These are phyloP conservation scores for Gorsachius goisagi DNA, from an alignment of 2,113 vertebrate species.

Conservation along the genomic window DNA sequence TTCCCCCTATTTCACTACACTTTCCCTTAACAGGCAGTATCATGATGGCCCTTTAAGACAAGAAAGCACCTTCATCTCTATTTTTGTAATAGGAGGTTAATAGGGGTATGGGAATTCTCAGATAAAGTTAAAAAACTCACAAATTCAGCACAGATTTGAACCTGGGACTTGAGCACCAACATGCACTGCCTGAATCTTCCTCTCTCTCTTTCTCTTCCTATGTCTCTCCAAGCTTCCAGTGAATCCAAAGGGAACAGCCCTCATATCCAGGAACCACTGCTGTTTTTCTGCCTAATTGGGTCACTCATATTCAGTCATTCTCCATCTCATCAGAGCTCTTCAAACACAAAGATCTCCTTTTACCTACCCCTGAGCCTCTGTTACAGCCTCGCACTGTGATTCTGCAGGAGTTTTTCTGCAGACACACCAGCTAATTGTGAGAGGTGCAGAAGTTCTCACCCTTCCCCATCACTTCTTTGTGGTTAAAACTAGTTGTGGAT, in stretches of 20 bases:
- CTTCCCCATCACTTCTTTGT: accelerated
- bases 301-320: not conserved
- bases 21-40: not conserved
- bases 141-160: not conserved
- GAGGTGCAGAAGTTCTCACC: not conserved
- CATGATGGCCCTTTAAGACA: not conserved
- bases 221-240: not conserved
- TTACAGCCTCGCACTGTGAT: not conserved
- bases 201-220: not conserved
- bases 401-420: not conserved
- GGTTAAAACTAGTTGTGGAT: not conserved
- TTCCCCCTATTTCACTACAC: not conserved
- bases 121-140: not conserved
- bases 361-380: not conserved
- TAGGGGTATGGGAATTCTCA: not conserved
- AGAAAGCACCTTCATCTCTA: not conserved
- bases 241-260: not conserved
- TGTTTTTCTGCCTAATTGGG: not conserved
- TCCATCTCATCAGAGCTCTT: not conserved
- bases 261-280: not conserved
- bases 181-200: accelerated
- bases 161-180: not conserved
- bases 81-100: not conserved
- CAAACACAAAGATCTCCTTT: not conserved
- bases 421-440: not conserved